A percentile compares a stretch with the other conserved stretches of the same genome.
phyloP scores from a whole-genome alignment of 2,113 vertebrate genomes.

The Phaetusa simplex region DNA sequence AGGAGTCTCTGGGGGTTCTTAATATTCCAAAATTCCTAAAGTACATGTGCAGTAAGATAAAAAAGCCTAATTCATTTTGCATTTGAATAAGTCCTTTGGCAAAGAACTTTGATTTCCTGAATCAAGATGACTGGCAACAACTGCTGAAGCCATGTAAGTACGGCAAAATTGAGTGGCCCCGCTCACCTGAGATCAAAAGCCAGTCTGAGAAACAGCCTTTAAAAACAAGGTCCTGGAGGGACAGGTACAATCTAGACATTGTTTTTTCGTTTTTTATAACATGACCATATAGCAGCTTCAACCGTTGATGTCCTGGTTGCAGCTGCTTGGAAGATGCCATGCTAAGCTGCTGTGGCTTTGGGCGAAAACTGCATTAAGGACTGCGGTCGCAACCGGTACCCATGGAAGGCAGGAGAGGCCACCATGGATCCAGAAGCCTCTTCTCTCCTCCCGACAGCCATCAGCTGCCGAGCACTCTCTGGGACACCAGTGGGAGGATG shows the following conservation, averaged over 20 bases:
- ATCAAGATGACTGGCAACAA: not conserved
- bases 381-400: fast-evolving
- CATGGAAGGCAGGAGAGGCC: not conserved
- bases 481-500: fast-evolving
- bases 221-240: not conserved
- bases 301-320: not conserved
- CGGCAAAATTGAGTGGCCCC: not conserved
- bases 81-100: not conserved
- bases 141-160: not conserved
- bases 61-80: not conserved
- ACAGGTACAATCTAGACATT: not conserved
- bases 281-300: not conserved
- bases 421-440: not conserved
- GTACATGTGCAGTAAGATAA: not conserved
- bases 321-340: not conserved
- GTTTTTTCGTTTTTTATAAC: not conserved
- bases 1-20: not conserved
- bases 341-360: not conserved
- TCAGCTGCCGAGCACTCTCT: not conserved
- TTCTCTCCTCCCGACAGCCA: not conserved
- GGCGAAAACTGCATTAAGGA: not conserved
- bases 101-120: not conserved
- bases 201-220: not conserved
- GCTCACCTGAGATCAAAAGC: not conserved
- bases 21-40: conserved; percentile 18